phyloP scores from a whole-genome alignment of 2,797 vertebrate genomes.

The Enteromius thamalakanensis region DNA sequence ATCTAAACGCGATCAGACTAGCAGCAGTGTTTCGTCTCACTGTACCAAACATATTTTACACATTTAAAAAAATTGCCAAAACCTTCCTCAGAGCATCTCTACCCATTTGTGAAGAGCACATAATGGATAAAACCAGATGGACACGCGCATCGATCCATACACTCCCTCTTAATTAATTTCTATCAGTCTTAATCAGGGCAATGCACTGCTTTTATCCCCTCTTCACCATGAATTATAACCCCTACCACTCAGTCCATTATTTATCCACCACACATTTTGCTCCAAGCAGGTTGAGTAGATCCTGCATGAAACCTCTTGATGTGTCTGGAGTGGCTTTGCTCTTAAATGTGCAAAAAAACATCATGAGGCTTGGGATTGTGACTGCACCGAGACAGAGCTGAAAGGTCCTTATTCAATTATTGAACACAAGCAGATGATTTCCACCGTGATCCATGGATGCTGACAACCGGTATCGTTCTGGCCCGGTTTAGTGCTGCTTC shows the following conservation, averaged over 20 bases:
- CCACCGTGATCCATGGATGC: constrained; percentile 17
- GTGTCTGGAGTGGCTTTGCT: neutral
- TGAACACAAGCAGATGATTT: constrained; percentile 41
- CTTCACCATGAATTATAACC: constrained; percentile 55
- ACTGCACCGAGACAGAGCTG: neutral
- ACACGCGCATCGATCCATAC: constrained; percentile 10
- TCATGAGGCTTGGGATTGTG: neutral
- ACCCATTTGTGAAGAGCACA: constrained; percentile 56
- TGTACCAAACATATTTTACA: constrained; percentile 26
- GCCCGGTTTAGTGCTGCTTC: constrained; percentile 17
- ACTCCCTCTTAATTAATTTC: constrained; percentile 32
- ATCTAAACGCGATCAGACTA: constrained; percentile 6
- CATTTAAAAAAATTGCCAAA: constrained; percentile 12
- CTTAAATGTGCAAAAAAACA: neutral
- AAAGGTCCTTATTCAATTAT: constrained; percentile 65
- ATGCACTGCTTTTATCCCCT: constrained; percentile 50
- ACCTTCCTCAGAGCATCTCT: constrained; percentile 22
- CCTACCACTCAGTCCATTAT: constrained; percentile 66
- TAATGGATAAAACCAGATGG: constrained; percentile 63
- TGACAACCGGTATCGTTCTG: constrained; percentile 26
- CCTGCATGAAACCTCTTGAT: constrained; percentile 26
- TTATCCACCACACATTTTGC: constrained; percentile 63
- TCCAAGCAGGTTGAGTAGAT: constrained; percentile 18
- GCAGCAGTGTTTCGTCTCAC: constrained; percentile 36
- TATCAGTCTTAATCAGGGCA: constrained; percentile 40